Conservation (phyloP, 2,888 invertebrate species). For the Caenorhabditis imperialis region DNA sequence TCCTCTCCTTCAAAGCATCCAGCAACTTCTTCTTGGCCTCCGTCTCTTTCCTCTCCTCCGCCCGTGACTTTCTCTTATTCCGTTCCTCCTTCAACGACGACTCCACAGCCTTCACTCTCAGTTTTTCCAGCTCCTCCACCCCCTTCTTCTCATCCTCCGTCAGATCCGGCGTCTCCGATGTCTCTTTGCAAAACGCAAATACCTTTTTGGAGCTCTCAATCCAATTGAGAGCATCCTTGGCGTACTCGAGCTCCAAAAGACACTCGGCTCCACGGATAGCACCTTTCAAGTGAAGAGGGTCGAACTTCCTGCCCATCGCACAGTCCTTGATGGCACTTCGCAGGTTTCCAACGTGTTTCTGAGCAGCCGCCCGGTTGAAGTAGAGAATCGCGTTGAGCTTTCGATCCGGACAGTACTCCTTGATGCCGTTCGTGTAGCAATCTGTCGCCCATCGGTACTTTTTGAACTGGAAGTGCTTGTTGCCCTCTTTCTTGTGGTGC, state of each 20-base stretch:
- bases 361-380: constrained; percentile 92
- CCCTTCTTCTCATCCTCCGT: constrained; percentile 58
- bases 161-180: constrained; percentile 50
- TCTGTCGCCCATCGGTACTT: constrained; percentile 90
- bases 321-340: constrained; percentile 84
- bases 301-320: constrained; percentile 85
- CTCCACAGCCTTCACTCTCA: constrained; percentile 55
- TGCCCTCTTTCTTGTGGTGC: constrained; percentile 95
- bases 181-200: constrained; percentile 58
- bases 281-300: constrained; percentile 80
- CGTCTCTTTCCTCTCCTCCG: constrained; percentile 78
- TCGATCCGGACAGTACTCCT: constrained; percentile 84
- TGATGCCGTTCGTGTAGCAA: constrained; percentile 90
- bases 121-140: constrained; percentile 51
- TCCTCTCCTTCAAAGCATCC: constrained; percentile 80
- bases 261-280: constrained; percentile 80
- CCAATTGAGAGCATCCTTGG: constrained; percentile 67
- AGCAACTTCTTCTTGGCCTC: constrained; percentile 80
- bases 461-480: constrained; percentile 92
- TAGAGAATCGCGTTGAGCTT: constrained; percentile 88
- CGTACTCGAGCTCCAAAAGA: constrained; percentile 69
- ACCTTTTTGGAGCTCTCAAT: constrained; percentile 58
- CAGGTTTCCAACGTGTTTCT: constrained; percentile 85
- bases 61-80: constrained; percentile 53
- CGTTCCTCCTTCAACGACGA: constrained; percentile 56